Evolutionary conservation across 2,113 vertebrate species (phyloP).

Genomic region (Strix aluco): DNA sequence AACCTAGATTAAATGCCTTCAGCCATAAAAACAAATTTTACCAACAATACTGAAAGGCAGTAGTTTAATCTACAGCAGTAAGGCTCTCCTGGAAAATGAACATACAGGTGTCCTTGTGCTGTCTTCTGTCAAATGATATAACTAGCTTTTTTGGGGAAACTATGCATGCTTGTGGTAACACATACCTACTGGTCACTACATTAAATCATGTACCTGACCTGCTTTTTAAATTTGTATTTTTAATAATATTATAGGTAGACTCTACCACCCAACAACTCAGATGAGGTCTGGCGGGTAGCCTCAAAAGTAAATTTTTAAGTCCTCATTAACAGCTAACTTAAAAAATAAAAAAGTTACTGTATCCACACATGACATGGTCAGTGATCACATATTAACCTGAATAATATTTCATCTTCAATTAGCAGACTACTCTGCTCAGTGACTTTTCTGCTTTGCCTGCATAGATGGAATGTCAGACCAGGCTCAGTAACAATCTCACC

Average conservation of each 20-base stretch:
- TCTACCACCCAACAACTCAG: neutral
- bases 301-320: neutral
- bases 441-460: neutral
- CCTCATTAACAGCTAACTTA: neutral
- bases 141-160: neutral
- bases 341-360: neutral
- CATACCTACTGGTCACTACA: neutral
- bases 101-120: neutral
- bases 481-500: neutral
- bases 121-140: neutral
- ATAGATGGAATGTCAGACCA: neutral
- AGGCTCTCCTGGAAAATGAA: neutral
- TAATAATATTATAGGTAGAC: neutral
- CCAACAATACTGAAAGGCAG: neutral
- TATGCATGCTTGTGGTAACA: rapidly evolving
- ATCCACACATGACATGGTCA: neutral
- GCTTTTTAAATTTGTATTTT: neutral
- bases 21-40: neutral
- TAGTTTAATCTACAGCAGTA: neutral
- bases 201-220: neutral
- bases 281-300: neutral
- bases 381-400: neutral
- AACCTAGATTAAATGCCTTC: neutral
- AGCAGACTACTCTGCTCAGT: neutral
- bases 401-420: neutral